These are phyloP conservation scores for Crematogaster levior DNA, from an alignment of 2,888 invertebrate genomes.

Conservation along the genomic window DNA sequence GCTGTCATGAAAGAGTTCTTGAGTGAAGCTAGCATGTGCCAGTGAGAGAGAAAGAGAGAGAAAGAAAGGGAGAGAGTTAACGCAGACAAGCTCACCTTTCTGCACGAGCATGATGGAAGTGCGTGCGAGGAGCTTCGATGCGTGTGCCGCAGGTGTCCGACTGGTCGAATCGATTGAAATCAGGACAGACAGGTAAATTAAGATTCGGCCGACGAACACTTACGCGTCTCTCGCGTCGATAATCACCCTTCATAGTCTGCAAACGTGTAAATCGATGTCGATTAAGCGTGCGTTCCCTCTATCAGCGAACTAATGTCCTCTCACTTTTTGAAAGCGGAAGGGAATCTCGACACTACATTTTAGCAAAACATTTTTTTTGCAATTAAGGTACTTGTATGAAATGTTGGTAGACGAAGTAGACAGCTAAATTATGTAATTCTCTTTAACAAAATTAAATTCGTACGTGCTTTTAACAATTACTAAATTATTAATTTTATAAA, in stretches of 20 bases:
- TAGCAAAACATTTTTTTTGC: not conserved
- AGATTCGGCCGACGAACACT: constrained; percentile 65
- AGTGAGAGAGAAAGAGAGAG: not conserved
- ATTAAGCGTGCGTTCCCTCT: constrained; percentile 12
- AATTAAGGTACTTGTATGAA: not conserved
- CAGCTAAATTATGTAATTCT: not conserved
- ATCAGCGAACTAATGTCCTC: constrained; percentile 14
- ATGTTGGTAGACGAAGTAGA: not conserved
- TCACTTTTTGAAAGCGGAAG: constrained; percentile 24
- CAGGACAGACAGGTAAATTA: constrained; percentile 71
- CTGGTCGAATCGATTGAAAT: constrained; percentile 67
- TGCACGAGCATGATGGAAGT: constrained; percentile 46
- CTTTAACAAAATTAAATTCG: not conserved
- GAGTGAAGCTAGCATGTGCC: constrained; percentile 42
- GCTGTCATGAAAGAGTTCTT: constrained; percentile 70
- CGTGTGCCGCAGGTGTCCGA: constrained; percentile 46
- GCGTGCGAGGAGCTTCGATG: constrained; percentile 52
- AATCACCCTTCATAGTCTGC: constrained; percentile 53
- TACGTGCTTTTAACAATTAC: not conserved
- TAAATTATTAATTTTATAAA: not conserved
- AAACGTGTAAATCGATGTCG: constrained; percentile 33
- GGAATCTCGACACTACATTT: not conserved
- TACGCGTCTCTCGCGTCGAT: constrained; percentile 57
- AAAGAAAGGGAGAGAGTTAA: not conserved
- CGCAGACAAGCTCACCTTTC: constrained; percentile 44